Base-by-base conservation (phyloP, 2,797 vertebrate genomes). In the Chloroceryle amazona region DNA sequence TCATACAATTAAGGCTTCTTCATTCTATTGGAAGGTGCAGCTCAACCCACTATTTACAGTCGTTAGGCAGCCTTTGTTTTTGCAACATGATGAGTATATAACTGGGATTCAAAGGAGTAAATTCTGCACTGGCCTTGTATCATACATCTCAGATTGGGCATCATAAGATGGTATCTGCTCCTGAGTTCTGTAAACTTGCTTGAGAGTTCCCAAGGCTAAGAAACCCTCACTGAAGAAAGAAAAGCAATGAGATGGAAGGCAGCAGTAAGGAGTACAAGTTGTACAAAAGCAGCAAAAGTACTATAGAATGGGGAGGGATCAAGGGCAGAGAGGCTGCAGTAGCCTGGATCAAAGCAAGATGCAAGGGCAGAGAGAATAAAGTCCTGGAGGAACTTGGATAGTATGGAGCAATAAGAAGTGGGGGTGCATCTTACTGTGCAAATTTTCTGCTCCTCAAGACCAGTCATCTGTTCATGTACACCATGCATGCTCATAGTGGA, bases 1-100 rank as follows among this genome's bases (percentile, higher is more conserved):
- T 90, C 71, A 91, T 84, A 85, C 95, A 88, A 96, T 94, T 93
- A 94, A 68, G 81, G 60, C 66, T 76, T 29, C 33, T 93, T 86
- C 62, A 81, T 89, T 74, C 75, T 62, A 3, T 81, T 39, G 33
- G 29, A 86, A 92, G 84, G 72, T 82, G 55, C 65, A 74, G 61
- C 61, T 89, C 57, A 55, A 4, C 42, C 20, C 1, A 1, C 1
- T 82, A 26, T 78, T 94, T 89, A 58, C 46, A 68, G 81, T 60
- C 46, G 68, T 89, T 94, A 92, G 29, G 41, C 46, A 75, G 54
- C 65, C 67, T 89, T 92, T 37, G 39, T 21, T 90, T 90, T 71
- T 94, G 63, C 19, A 76, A 35, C 33, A 16, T 39, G 71, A 67
- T 2, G 6, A 41, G 7, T 26, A 11, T 13, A 37, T 71, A 74